These are phyloP conservation scores for Raja brachyura DNA, from an alignment of 2,113 vertebrate species.

Conservation along the genomic window DNA sequence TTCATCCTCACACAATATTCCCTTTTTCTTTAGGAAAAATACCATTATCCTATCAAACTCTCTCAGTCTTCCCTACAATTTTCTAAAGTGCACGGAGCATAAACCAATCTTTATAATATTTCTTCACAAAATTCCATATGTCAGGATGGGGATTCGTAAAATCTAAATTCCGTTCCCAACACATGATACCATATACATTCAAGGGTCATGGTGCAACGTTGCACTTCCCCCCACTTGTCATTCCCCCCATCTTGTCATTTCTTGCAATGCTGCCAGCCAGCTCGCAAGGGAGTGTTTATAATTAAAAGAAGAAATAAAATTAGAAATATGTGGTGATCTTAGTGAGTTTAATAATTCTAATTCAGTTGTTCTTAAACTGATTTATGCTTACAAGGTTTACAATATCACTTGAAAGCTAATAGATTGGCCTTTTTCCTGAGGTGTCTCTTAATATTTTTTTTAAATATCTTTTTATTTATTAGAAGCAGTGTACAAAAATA, in stretches of 20 bases:
- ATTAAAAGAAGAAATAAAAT: not conserved
- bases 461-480: no score
- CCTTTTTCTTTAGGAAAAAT: no score
- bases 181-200: not conserved
- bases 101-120: no score
- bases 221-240: not conserved
- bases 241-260: not conserved
- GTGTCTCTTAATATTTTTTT: not conserved
- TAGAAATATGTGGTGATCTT: no score
- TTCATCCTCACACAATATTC: no score
- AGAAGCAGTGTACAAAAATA: no score
- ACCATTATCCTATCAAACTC: no score
- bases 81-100: no score
- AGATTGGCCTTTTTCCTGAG: not conserved
- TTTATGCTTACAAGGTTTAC: not conserved
- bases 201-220: not conserved
- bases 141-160: not conserved
- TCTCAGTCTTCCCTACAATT: no score
- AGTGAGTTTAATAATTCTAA: not conserved
- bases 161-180: not conserved
- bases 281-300: not conserved
- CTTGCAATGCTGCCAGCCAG: not conserved
- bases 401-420: not conserved
- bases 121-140: no score
- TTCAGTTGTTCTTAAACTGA: not conserved